A percentile compares a stretch with the other conserved stretches of the same genome.
Conservation (phyloP, 2,113 vertebrate genomes). For the Oreotrochilus melanogaster region DNA sequence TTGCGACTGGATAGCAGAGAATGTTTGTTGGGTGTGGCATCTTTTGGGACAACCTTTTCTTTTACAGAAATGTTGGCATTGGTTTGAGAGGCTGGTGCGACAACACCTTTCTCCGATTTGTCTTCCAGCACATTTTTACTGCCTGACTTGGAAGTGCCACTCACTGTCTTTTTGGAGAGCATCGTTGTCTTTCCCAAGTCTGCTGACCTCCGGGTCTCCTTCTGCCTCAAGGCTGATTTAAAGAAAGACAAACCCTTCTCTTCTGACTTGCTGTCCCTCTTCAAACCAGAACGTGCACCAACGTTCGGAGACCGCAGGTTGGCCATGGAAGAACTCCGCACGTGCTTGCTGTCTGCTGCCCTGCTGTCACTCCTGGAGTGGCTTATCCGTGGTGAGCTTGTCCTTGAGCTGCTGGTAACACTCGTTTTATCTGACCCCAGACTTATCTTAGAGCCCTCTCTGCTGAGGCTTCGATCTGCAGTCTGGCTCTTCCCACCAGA, state of each 20-base stretch:
- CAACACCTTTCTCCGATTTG: constrained; percentile 56
- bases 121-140: constrained; percentile 72
- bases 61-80: constrained; percentile 54
- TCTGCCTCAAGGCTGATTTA: constrained; percentile 92
- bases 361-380: constrained; percentile 74
- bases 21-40: constrained; percentile 83
- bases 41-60: constrained; percentile 81
- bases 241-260: constrained; percentile 97
- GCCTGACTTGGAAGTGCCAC: constrained; percentile 80
- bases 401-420: constrained; percentile 65
- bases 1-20: constrained; percentile 87
- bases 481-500: constrained; percentile 81
- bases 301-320: constrained; percentile 88
- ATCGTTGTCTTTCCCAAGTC: constrained; percentile 92
- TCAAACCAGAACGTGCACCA: constrained; percentile 78
- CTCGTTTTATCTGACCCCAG: constrained; percentile 81
- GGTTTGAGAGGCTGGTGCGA: constrained; percentile 46
- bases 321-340: constrained; percentile 93
- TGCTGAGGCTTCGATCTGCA: constrained; percentile 86
- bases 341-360: constrained; percentile 75
- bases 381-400: constrained; percentile 73
- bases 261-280: constrained; percentile 90
- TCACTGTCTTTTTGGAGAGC: constrained; percentile 85
- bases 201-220: constrained; percentile 91
- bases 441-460: constrained; percentile 88